Evolutionary conservation across 1,140 invertebrate genomes (phyloP).

Genomic region (Myzus persicae): DNA sequence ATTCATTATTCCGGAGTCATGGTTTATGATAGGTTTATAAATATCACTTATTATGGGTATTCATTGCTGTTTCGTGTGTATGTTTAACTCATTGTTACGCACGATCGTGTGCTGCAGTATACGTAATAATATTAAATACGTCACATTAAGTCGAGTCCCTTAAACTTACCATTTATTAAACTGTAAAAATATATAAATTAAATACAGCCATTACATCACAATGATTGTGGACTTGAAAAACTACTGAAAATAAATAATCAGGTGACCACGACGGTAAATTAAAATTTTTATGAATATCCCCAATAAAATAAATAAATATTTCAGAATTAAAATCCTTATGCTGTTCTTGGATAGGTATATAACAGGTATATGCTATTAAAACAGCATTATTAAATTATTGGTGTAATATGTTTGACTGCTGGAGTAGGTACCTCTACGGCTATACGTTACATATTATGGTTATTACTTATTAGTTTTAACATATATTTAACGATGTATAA

Average conservation of each 20-base stretch:
- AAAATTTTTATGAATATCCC: background rate
- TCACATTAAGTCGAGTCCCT: background rate
- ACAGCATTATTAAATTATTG: background rate
- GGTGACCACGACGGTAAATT: background rate
- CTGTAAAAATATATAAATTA: background rate
- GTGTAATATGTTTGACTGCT: background rate
- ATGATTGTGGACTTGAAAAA: background rate
- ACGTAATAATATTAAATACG: background rate
- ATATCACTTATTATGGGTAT: background rate
- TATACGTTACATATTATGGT: background rate
- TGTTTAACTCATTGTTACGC: background rate
- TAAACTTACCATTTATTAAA: background rate
- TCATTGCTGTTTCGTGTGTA: background rate
- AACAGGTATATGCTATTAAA: background rate
- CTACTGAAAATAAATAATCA: background rate
- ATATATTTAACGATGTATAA: background rate
- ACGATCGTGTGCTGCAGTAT: background rate
- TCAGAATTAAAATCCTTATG: background rate
- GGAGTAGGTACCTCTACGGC: background rate
- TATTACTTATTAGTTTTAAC: slow-evolving; percentile 4
- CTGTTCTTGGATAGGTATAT: background rate
- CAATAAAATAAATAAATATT: slow-evolving; percentile 11
- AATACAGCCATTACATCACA: background rate
- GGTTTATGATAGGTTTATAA: background rate
- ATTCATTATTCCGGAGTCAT: background rate